Evolutionary conservation across 2,113 vertebrate species (phyloP).

Genomic region (Xenus cinereus): DNA sequence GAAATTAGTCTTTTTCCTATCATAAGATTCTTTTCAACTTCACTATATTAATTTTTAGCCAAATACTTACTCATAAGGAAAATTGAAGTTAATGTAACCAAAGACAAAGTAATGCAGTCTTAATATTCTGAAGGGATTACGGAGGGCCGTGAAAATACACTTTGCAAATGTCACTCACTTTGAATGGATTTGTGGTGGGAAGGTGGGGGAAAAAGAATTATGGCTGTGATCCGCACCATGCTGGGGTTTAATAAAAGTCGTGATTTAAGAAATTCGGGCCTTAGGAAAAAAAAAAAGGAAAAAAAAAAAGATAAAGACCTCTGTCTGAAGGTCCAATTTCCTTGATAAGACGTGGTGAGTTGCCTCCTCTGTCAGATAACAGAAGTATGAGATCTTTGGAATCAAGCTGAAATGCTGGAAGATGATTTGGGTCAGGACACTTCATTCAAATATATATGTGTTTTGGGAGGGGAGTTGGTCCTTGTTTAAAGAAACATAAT

Average conservation of each 20-base stretch:
- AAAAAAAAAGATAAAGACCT: neutral
- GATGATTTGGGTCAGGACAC: neutral
- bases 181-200: slow-evolving; percentile 70
- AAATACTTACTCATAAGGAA: slow-evolving; percentile 83
- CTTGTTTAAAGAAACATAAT: neutral
- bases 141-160: slow-evolving; percentile 67
- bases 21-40: slow-evolving; percentile 79
- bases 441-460: neutral
- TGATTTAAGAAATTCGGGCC: slow-evolving; percentile 27
- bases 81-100: slow-evolving; percentile 82
- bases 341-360: neutral
- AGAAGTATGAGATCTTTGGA: neutral
- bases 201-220: slow-evolving; percentile 43
- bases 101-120: slow-evolving; percentile 78
- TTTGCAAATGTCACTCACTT: slow-evolving; percentile 77
- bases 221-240: neutral
- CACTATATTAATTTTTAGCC: slow-evolving; percentile 84
- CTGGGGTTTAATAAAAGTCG: slow-evolving; percentile 52
- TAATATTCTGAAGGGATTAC: slow-evolving; percentile 82
- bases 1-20: slow-evolving; percentile 79
- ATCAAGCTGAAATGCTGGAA: neutral
- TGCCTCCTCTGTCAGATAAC: neutral
- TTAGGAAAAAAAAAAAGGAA: neutral
- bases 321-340: neutral
- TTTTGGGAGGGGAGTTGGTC: neutral